Evolutionary conservation across 2,113 vertebrate genomes (phyloP).

Genomic region (Narcine bancroftii): DNA sequence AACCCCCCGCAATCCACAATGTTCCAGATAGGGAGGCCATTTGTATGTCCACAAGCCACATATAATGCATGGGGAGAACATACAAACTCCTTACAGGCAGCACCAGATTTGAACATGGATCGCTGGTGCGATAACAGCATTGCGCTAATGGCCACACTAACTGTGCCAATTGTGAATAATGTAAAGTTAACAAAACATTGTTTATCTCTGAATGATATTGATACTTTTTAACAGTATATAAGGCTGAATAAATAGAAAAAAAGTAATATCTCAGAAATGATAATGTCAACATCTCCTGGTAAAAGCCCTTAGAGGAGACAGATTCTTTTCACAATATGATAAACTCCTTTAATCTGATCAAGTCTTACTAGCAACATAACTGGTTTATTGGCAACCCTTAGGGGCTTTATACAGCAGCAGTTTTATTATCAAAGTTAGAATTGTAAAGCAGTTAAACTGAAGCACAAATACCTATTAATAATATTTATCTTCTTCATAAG

Average conservation of each 20-base stretch:
- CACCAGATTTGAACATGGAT: too few relatives aligned
- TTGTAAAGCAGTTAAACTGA: constrained; percentile 11
- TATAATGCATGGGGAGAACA: too few relatives aligned
- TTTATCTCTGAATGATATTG: background rate
- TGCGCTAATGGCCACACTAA: too few relatives aligned
- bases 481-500: background rate
- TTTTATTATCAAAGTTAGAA: background rate
- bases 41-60: too few relatives aligned
- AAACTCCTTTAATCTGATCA: constrained; percentile 16
- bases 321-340: background rate
- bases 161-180: too few relatives aligned
- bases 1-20: too few relatives aligned
- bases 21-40: too few relatives aligned
- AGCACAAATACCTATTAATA: constrained; percentile 7
- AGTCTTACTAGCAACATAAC: background rate
- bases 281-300: background rate
- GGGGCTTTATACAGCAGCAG: background rate
- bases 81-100: too few relatives aligned
- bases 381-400: background rate
- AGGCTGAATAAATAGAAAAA: background rate
- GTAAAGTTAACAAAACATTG: constrained; percentile 14
- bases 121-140: too few relatives aligned
- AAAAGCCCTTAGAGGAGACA: background rate
- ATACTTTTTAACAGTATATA: background rate
- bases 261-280: background rate